Evolutionary conservation across 2,888 invertebrate genomes (phyloP).

Genomic region (Eustalomyia histrio): DNA sequence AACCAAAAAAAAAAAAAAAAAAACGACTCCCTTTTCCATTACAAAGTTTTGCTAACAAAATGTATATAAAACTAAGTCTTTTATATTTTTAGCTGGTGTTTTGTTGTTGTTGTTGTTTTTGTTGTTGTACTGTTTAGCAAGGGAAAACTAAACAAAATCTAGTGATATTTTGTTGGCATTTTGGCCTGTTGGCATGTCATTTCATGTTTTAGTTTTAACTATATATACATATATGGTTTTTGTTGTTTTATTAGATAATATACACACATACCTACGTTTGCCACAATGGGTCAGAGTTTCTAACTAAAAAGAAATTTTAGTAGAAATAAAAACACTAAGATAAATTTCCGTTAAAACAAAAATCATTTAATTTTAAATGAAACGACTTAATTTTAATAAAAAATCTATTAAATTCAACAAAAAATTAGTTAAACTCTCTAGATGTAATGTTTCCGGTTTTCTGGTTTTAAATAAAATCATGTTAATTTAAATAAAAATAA

Average conservation of each 20-base stretch:
- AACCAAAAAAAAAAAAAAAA: slow-evolving; percentile 35
- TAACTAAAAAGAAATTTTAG: too few species aligned
- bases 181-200: slow-evolving; percentile 36
- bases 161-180: slow-evolving; percentile 39
- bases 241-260: slow-evolving; percentile 4
- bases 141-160: slow-evolving; percentile 24
- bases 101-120: slow-evolving; percentile 13
- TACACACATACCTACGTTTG: too few species aligned
- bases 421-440: too few species aligned
- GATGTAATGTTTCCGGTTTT: too few species aligned
- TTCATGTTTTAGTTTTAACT: slow-evolving; percentile 40
- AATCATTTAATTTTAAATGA: too few species aligned
- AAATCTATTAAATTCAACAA: too few species aligned
- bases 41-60: slow-evolving; percentile 36
- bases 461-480: too few species aligned
- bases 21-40: slow-evolving; percentile 14
- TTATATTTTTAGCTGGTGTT: not conserved
- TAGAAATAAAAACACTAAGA: too few species aligned
- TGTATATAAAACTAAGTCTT: slow-evolving; percentile 26
- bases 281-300: too few species aligned
- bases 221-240: not conserved
- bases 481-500: too few species aligned
- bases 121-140: not conserved
- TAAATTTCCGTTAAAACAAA: too few species aligned
- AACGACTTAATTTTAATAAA: too few species aligned